Evolutionary conservation across 2,888 invertebrate species (phyloP).

Genomic region (Sinopyrophorus schimmeli): DNA sequence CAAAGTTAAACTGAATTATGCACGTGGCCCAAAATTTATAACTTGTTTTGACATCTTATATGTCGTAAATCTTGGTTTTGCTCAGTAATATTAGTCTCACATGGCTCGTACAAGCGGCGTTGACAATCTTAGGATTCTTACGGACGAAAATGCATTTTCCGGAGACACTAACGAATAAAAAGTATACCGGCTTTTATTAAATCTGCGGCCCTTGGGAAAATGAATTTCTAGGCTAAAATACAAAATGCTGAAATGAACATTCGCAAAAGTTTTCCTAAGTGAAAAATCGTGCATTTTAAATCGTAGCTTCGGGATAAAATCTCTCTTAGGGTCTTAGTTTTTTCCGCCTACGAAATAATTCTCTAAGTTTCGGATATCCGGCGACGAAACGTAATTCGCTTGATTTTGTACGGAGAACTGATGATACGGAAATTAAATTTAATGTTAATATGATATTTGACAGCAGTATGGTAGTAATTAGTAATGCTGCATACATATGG

Average conservation of each 20-base stretch:
- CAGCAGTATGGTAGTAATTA: slow-evolving; percentile 12
- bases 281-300: slow-evolving; percentile 14
- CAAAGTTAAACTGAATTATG: slow-evolving; percentile 24
- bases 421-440: slow-evolving; percentile 2
- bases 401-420: neutral
- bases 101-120: slow-evolving; percentile 16
- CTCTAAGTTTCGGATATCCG: too few relatives aligned
- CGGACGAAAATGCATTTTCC: slow-evolving; percentile 22
- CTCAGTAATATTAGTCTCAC: slow-evolving; percentile 24
- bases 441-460: slow-evolving; percentile 6
- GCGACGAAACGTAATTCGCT: too few relatives aligned
- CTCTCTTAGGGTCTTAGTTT: too few relatives aligned
- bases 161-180: slow-evolving; percentile 28
- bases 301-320: neutral
- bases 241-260: slow-evolving; percentile 12
- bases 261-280: slow-evolving; percentile 9
- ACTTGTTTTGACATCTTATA: slow-evolving; percentile 27
- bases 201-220: slow-evolving; percentile 18
- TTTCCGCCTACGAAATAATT: too few relatives aligned
- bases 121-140: slow-evolving; percentile 17
- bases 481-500: slow-evolving; percentile 8
- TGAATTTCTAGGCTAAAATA: slow-evolving; percentile 18
- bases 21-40: slow-evolving; percentile 26
- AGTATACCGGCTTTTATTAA: slow-evolving; percentile 25
- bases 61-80: slow-evolving; percentile 30